Evolutionary conservation across 2,888 invertebrate genomes (phyloP).

Genomic region (Erebia ligea): DNA sequence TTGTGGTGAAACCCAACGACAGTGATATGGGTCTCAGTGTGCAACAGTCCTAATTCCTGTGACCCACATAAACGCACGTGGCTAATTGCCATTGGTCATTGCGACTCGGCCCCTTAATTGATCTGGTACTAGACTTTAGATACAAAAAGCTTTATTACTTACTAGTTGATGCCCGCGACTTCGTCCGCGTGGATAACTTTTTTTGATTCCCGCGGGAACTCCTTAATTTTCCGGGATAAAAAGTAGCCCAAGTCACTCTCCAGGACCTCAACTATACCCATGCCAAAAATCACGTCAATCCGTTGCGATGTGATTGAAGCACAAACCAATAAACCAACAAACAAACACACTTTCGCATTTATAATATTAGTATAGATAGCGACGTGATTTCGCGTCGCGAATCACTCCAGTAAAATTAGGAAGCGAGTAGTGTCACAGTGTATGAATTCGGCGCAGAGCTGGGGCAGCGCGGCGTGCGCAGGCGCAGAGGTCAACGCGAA

Average conservation of each 20-base stretch:
- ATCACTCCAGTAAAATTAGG: constrained; percentile 42
- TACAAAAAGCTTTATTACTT: neutral
- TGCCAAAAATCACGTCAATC: too few relatives aligned
- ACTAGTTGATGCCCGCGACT: too few relatives aligned
- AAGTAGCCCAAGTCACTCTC: too few relatives aligned
- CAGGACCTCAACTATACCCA: too few relatives aligned
- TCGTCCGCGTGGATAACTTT: too few relatives aligned
- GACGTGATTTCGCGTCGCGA: too few relatives aligned
- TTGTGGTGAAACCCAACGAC: neutral
- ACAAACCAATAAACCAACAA: too few relatives aligned
- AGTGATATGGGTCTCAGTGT: constrained; percentile 6
- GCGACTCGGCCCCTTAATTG: constrained; percentile 62
- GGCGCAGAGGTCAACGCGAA: constrained; percentile 40
- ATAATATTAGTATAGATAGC: too few relatives aligned
- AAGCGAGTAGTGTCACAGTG: constrained; percentile 41
- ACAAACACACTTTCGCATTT: too few relatives aligned
- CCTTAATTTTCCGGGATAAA: too few relatives aligned
- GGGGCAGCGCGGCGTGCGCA: constrained; percentile 36
- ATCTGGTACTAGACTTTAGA: constrained; percentile 32
- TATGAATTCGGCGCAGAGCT: constrained; percentile 35
- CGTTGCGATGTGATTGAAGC: too few relatives aligned
- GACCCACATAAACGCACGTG: constrained; percentile 65
- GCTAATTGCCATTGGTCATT: constrained; percentile 68
- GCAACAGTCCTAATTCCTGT: constrained; percentile 52
- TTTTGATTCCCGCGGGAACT: too few relatives aligned